A percentile compares a stretch with the other conserved stretches of the same genome.
These are phyloP conservation scores for Caenorhabditis wallacei DNA, from an alignment of 2,888 invertebrate species.

Conservation along the genomic window DNA sequence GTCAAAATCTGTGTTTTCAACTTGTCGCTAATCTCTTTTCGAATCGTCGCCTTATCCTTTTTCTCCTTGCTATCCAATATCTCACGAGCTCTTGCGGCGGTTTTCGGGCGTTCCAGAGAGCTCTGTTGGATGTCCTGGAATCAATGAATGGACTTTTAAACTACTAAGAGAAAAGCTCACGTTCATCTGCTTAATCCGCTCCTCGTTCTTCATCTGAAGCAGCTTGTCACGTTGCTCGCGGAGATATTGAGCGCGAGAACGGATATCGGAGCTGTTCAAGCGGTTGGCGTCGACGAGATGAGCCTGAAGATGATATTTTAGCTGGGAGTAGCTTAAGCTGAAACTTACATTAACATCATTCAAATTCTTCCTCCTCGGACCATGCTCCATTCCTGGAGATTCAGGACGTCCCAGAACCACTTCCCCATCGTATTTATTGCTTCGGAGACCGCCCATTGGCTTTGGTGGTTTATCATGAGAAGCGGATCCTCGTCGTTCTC, in stretches of 20 bases:
- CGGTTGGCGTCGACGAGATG: conserved; percentile 63
- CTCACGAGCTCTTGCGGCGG: conserved; percentile 75
- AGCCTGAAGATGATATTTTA: conserved; percentile 53
- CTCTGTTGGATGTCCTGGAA: conserved; percentile 66
- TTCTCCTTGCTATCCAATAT: conserved; percentile 60
- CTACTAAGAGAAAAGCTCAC: too few relatives aligned
- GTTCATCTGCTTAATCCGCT: conserved; percentile 87
- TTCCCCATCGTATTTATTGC: conserved; percentile 34
- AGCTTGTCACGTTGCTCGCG: conserved; percentile 93
- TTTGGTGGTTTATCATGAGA: conserved; percentile 48
- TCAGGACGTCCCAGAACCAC: conserved; percentile 29
- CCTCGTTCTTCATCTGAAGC: conserved; percentile 92
- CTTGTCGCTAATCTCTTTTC: conserved; percentile 57
- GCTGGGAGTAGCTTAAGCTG: too few relatives aligned
- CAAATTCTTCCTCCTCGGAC: conserved; percentile 67
- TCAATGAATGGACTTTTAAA: not conserved
- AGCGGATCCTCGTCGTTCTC: conserved; percentile 22
- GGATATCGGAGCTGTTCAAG: conserved; percentile 84
- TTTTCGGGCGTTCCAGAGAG: conserved; percentile 71
- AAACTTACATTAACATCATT: conserved; percentile 68
- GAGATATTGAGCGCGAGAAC: conserved; percentile 91
- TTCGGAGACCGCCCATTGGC: conserved; percentile 35
- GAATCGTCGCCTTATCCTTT: conserved; percentile 39
- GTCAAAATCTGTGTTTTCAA: conserved; percentile 59
- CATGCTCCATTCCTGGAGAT: conserved; percentile 61